Evolutionary conservation across 2,797 vertebrate genomes (phyloP).

Genomic region (Hapalemur alaotrensis): DNA sequence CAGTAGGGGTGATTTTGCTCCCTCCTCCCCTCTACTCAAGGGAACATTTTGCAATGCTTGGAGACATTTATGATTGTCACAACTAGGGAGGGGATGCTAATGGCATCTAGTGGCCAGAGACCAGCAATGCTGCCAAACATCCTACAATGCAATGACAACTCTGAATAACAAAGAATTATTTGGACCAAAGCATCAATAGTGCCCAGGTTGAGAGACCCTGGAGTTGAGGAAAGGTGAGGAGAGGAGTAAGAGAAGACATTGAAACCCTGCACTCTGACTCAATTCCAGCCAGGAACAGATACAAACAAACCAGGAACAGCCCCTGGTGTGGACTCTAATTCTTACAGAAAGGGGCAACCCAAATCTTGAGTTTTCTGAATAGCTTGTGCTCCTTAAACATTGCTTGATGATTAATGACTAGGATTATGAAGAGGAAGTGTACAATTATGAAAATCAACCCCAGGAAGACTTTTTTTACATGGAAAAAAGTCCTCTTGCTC

Average conservation of each 20-base stretch:
- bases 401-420: neutral
- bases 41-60: neutral
- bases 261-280: neutral
- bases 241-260: neutral
- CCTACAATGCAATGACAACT: neutral
- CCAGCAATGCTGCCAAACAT: no score
- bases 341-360: neutral
- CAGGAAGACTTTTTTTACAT: neutral
- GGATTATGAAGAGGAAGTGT: constrained; percentile 15
- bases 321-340: neutral
- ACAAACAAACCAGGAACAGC: neutral
- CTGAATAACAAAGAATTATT: neutral
- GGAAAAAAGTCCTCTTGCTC: neutral
- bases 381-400: neutral
- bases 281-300: neutral
- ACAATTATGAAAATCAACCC: neutral
- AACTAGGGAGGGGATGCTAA: neutral
- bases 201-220: neutral
- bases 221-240: neutral
- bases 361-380: neutral
- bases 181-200: neutral
- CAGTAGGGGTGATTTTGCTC: neutral
- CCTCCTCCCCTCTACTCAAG: neutral
- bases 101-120: neutral
- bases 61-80: neutral